Evolutionary conservation across 2,888 invertebrate genomes (phyloP), one percentile per base, ranked within the genome.

Genomic region (Sycophila texana): DNA sequence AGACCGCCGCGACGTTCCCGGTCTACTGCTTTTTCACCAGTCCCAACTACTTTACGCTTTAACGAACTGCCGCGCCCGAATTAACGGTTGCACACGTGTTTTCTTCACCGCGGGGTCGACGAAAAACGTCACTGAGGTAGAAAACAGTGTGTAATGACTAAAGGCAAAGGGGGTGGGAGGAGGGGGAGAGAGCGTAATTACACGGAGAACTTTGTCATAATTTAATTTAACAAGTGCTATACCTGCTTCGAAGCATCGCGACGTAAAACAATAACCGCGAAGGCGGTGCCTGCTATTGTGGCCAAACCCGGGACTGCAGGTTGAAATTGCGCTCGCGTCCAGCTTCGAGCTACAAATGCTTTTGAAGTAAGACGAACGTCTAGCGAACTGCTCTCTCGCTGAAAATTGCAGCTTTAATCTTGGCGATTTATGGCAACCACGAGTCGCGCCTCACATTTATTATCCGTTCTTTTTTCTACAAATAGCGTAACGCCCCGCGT

Each of bases 341-440:
- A 39, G 39, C 30, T 30, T 20, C 13, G 5, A 61, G 26, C 22
- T 47, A 30, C 49, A 30, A 60, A 13, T 7, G 53, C 51, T 10
- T 68, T 76, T 47, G 30, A 63, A 55, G 55, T 63, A 67, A 76
- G 75, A 55, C 61, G 30, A 13, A 49, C n/a, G 66, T 47, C 16
- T 39, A 10, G 30, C 18, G 39, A 51, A 39, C 58, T 53, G 7
- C 53, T 74, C 67, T 4, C 55, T 7, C 20, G 26, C 7, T 30
- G 55, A 30, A 70, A 63, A 76, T 63, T 63, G 22, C 55, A 26
- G 61, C 70, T 75, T 63, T 76, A 76, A 70, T 76, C 70, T 76
- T 61, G 39, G n/a, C 16, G 39, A 76, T 76, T 76, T 70, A 70
- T 76, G 20, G n/a, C 47, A 5, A 14, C 16, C 60, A 20, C 18